These are phyloP conservation scores for Philereme vetulata DNA, from an alignment of 2,888 invertebrate genomes.

Conservation along the genomic window DNA sequence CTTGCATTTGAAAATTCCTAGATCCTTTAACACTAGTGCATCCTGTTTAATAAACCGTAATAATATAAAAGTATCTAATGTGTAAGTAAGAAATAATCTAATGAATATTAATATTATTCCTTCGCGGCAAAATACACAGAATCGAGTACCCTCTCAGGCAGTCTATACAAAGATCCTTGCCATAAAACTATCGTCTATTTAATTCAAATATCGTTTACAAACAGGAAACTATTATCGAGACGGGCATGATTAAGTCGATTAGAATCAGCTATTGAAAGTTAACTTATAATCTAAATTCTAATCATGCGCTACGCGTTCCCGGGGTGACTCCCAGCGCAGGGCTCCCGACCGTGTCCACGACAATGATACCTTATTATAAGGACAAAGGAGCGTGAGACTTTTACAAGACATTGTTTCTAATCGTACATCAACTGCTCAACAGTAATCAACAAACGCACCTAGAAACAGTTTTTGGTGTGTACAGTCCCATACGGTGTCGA, in stretches of 20 bases:
- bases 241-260: slow-evolving; percentile 58
- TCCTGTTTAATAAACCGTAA: slow-evolving; percentile 15
- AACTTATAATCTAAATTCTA: slow-evolving; percentile 73
- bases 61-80: slow-evolving; percentile 2
- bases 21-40: slow-evolving; percentile 16
- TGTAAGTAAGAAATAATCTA: background rate
- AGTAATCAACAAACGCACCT: slow-evolving; percentile 27
- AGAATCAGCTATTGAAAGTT: slow-evolving; percentile 63
- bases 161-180: slow-evolving; percentile 15
- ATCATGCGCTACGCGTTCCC: slow-evolving; percentile 61
- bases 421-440: slow-evolving; percentile 42
- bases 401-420: slow-evolving; percentile 56
- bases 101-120: background rate
- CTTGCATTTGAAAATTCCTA: slow-evolving; percentile 8
- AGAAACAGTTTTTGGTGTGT: slow-evolving; percentile 8
- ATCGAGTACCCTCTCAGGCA: slow-evolving; percentile 13
- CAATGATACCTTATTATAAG: slow-evolving; percentile 73
- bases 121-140: slow-evolving; percentile 14
- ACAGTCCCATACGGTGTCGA: background rate
- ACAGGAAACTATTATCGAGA: slow-evolving; percentile 44
- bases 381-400: slow-evolving; percentile 72
- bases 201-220: slow-evolving; percentile 33
- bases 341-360: slow-evolving; percentile 69
- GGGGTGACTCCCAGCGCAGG: slow-evolving; percentile 62
- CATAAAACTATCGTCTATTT: slow-evolving; percentile 26